These are phyloP conservation scores for Brachionus calyciflorus DNA, from an alignment of 1,140 invertebrate species.

Conservation along the genomic window DNA sequence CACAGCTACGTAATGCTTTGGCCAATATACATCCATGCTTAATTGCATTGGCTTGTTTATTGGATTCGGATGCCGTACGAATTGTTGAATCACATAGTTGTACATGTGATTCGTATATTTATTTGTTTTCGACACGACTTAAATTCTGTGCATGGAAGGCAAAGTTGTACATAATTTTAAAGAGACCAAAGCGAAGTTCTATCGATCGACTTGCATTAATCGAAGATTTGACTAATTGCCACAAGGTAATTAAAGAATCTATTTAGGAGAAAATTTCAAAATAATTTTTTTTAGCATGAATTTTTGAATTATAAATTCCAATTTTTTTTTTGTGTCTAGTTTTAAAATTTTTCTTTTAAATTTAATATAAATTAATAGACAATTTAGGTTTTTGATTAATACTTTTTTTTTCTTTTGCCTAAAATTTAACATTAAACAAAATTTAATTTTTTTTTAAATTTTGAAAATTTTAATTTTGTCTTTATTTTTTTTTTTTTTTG, in stretches of 20 bases:
- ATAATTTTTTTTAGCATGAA: background rate
- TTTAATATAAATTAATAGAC: too few relatives aligned
- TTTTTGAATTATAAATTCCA: too few relatives aligned
- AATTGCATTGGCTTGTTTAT: constrained; percentile 19
- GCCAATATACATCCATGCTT: background rate
- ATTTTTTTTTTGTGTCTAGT: too few relatives aligned
- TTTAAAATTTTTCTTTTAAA: too few relatives aligned
- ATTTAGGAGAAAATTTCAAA: background rate
- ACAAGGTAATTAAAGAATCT: constrained; percentile 33
- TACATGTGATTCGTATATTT: constrained; percentile 22
- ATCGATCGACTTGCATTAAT: constrained; percentile 9
- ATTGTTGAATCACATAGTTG: constrained; percentile 35
- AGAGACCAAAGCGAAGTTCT: constrained; percentile 8
- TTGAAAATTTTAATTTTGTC: constrained; percentile 25
- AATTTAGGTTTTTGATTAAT: too few relatives aligned
- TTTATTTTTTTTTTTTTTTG: background rate
- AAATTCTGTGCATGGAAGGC: constrained; percentile 44
- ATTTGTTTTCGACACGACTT: constrained; percentile 29
- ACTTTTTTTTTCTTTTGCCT: too few relatives aligned
- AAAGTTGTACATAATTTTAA: constrained; percentile 44
- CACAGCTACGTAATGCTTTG: background rate
- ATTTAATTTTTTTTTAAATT: too few relatives aligned
- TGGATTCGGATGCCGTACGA: constrained; percentile 17
- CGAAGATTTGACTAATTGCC: constrained; percentile 36
- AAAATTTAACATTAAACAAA: too few relatives aligned